These are phyloP conservation scores for Anneissia japonica DNA, from an alignment of 35 echinoderm and acorn worm genomes.

Conservation along the genomic window DNA sequence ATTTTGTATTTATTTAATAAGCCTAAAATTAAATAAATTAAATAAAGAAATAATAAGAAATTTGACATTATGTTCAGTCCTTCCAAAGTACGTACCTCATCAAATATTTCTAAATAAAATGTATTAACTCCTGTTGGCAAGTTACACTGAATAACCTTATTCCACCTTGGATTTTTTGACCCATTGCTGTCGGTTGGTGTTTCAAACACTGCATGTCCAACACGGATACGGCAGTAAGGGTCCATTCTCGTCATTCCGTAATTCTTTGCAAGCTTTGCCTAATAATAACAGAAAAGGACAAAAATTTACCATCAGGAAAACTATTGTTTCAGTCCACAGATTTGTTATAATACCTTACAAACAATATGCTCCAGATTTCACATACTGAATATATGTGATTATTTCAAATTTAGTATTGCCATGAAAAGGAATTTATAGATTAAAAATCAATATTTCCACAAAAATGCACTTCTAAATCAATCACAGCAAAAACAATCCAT, in stretches of 20 bases:
- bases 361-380: too few relatives aligned
- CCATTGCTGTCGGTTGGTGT: conserved; percentile 94
- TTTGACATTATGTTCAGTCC: too few relatives aligned
- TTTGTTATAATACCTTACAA: background rate
- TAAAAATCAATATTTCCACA: too few relatives aligned
- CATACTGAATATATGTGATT: too few relatives aligned
- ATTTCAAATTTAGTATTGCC: too few relatives aligned
- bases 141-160: conserved; percentile 97
- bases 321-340: background rate
- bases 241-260: conserved; percentile 97
- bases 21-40: too few relatives aligned
- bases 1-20: too few relatives aligned
- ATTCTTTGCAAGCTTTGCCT: conserved; percentile 96
- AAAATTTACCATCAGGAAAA: background rate
- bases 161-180: conserved; percentile 95
- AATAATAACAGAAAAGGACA: conserved; percentile 3
- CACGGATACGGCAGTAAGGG: conserved; percentile 88
- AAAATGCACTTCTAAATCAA: too few relatives aligned
- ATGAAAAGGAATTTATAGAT: too few relatives aligned
- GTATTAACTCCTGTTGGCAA: conserved; percentile 74
- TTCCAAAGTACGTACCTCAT: conserved; percentile 61
- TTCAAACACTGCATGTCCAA: conserved; percentile 98
- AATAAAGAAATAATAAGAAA: too few relatives aligned
- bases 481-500: too few relatives aligned
- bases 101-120: conserved; percentile 92